A percentile compares a stretch with the other conserved stretches of the same genome.
These are phyloP conservation scores for Dolichoris vasculosae DNA, from an alignment of 1,140 invertebrate genomes.

Conservation along the genomic window DNA sequence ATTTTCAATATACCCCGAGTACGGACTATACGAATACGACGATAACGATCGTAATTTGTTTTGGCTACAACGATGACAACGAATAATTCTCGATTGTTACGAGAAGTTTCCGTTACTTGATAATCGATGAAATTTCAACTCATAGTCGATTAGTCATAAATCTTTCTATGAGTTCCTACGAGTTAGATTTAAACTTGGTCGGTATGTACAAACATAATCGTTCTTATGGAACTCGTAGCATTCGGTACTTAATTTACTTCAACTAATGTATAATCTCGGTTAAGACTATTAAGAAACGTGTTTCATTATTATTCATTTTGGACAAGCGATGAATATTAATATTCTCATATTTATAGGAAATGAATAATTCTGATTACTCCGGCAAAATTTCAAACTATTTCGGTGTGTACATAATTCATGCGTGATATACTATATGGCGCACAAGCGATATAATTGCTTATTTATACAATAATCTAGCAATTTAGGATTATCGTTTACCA, in stretches of 20 bases:
- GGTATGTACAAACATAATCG: not conserved
- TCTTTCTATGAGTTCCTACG: not conserved
- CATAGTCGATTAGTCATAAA: not conserved
- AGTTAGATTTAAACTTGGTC: not conserved
- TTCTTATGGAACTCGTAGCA: not conserved
- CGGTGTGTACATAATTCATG: not conserved
- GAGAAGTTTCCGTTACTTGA: not conserved
- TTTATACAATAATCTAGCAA: not conserved
- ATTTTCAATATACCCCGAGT: not conserved
- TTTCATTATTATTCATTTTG: not conserved
- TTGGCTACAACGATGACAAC: not conserved
- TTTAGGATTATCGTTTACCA: not conserved
- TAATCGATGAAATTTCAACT: not conserved
- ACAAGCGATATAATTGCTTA: not conserved
- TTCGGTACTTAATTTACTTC: not conserved
- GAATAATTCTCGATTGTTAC: not conserved
- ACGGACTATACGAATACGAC: not conserved
- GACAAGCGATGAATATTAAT: constrained; percentile 16
- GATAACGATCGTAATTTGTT: no score
- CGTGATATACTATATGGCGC: not conserved
- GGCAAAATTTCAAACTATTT: not conserved
- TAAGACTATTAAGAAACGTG: not conserved
- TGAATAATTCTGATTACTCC: not conserved
- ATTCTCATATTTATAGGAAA: not conserved
- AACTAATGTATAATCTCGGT: not conserved